Base-by-base conservation (phyloP, 2,888 invertebrate species). In the Entomobrya proxima region DNA sequence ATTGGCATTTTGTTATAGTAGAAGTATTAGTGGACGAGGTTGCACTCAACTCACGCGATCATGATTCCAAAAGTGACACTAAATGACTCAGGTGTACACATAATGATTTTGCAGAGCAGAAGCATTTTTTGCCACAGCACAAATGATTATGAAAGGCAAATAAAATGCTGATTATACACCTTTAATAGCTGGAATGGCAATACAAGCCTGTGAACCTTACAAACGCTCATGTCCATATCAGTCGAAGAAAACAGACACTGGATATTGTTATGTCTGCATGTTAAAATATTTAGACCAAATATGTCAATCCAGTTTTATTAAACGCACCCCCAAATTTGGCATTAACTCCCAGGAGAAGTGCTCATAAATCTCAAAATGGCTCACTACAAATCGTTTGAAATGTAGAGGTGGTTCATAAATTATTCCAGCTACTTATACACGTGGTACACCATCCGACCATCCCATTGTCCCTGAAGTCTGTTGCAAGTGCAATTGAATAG, bases 251-350 rank as follows among this genome's bases (percentile, higher is more conserved):
- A 24, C 24, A 30, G 24, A 4, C 18, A 21, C n/a, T n/a, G n/a
- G n/a, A n/a, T n/a, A n/a, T n/a, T n/a, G n/a, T n/a, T n/a, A 24
- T 15, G 6, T 11, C 27, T 30, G 30, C 1, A 11, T 58, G 58
- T 58, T 58, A 30, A 58, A 58, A 61, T 61, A 61, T 61, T 61
- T 61, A 61, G 32, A 4, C 61, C 61, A 61, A 61, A 61, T n/a
- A n/a, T 61, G 35, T 18, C 35, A 32, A 61, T 35, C 15, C 18
- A 32, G 6, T 61, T 61, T 61, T 32, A 35, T 61, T 61, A n/a
- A 2, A 24, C 18, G 6, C 1, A 6, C 15, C 35, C 18, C 61
- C 61, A n/a, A 32, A 35, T 61, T 35, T 32, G 61, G 61, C 18
- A 47, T n/a, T 15, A 47, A 47, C 6, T 47, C 47, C n/a, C 3